Evolutionary conservation across 2,797 vertebrate species (phyloP).

Genomic region (Mastacembelus armatus): DNA sequence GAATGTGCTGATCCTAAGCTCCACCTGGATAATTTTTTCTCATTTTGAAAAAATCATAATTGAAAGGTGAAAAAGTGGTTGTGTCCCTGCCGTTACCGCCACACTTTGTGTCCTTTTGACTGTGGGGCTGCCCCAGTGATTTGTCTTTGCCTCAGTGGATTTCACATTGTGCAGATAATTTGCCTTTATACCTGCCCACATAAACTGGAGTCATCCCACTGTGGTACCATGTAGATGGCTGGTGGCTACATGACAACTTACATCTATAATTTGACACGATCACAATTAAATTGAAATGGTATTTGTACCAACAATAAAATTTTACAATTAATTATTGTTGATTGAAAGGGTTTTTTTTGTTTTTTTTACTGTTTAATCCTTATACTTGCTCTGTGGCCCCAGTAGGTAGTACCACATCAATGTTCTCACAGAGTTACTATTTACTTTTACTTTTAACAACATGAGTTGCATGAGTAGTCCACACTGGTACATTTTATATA

Average conservation of each 20-base stretch:
- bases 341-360: not conserved
- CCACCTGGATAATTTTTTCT: conserved; percentile 19
- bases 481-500: too few relatives aligned
- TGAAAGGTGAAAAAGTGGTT: conserved; percentile 28
- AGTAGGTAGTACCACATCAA: too few relatives aligned
- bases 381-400: too few relatives aligned
- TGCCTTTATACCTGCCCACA: conserved; percentile 18
- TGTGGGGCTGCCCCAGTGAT: conserved; percentile 9
- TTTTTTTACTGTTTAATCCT: too few relatives aligned
- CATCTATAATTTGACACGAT: conserved; percentile 42
- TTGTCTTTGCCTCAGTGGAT: conserved; percentile 31
- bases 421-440: too few relatives aligned
- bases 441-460: too few relatives aligned
- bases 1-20: conserved; percentile 73
- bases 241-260: not conserved
- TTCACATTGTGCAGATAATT: conserved; percentile 43
- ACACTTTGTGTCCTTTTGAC: conserved; percentile 24
- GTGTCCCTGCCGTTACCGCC: conserved; percentile 15
- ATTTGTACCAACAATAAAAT: conserved; percentile 74
- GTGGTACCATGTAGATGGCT: conserved; percentile 9
- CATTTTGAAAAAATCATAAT: conserved; percentile 58
- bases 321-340: conserved; percentile 56
- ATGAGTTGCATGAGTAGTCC: too few relatives aligned
- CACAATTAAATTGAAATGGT: conserved; percentile 43
- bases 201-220: conserved; percentile 18